phyloP scores from a whole-genome alignment of 2,797 vertebrate species.

The Cottoperca gobio region DNA sequence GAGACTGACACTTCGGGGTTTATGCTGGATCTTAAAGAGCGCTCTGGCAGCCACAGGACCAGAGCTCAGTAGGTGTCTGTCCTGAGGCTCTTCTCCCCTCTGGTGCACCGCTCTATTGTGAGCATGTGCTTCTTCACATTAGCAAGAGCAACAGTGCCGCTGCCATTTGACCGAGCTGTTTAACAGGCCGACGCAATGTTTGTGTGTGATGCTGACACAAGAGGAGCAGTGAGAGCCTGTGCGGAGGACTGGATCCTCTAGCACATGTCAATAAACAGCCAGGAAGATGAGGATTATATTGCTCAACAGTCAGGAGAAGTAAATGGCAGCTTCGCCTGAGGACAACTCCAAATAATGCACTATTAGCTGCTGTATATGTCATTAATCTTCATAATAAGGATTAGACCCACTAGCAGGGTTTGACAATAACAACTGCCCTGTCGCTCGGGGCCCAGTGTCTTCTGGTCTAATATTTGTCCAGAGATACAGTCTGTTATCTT shows the following conservation, averaged over 20 bases:
- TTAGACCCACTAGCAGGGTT: slow-evolving; percentile 46
- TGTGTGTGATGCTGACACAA: slow-evolving; percentile 56
- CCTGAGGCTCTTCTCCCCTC: slow-evolving; percentile 55
- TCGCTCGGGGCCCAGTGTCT: slow-evolving; percentile 39
- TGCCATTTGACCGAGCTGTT: slow-evolving; percentile 65
- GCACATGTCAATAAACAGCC: slow-evolving; percentile 65
- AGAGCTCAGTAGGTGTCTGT: slow-evolving; percentile 63
- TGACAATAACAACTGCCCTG: slow-evolving; percentile 52
- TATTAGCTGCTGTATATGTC: slow-evolving; percentile 42
- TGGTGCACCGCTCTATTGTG: slow-evolving; percentile 56
- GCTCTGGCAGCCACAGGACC: slow-evolving; percentile 53
- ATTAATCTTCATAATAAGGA: slow-evolving; percentile 69
- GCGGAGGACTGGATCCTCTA: slow-evolving; percentile 38
- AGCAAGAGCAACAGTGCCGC: slow-evolving; percentile 49
- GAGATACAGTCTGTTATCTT: slow-evolving; percentile 28
- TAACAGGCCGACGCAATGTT: slow-evolving; percentile 59
- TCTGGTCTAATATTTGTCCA: slow-evolving; percentile 39
- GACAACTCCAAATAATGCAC: slow-evolving; percentile 45
- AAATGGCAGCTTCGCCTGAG: slow-evolving; percentile 55
- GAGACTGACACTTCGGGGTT: slow-evolving; percentile 45
- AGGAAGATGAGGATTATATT: slow-evolving; percentile 60
- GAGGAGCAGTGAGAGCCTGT: slow-evolving; percentile 36
- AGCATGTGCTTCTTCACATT: slow-evolving; percentile 63
- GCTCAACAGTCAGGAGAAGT: slow-evolving; percentile 35
- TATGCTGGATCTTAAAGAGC: slow-evolving; percentile 62